Conservation (phyloP, 2,797 vertebrate genomes). For the Falco cherrug region DNA sequence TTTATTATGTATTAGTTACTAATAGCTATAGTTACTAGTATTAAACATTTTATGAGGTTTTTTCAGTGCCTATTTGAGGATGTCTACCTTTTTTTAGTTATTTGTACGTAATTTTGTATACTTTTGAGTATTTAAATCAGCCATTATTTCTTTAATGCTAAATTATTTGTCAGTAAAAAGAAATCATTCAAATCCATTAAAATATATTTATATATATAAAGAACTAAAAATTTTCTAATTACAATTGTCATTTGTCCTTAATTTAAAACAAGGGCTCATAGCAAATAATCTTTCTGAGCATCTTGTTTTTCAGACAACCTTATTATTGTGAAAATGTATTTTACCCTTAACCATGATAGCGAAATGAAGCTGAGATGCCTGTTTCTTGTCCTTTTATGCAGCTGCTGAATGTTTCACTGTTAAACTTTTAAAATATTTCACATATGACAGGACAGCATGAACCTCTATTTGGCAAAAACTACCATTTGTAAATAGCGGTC, state of each 20-base stretch:
- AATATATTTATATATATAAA: background rate
- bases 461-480: background rate
- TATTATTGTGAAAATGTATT: background rate
- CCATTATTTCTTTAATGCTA: background rate
- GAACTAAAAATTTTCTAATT: background rate
- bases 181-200: background rate
- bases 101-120: background rate
- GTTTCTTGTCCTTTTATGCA: background rate
- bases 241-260: background rate
- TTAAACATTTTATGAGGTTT: background rate
- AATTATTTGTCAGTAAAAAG: background rate
- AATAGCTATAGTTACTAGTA: background rate
- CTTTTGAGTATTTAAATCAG: background rate
- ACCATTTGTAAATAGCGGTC: background rate
- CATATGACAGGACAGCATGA: background rate
- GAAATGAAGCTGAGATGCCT: background rate
- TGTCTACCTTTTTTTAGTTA: background rate
- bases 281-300: background rate
- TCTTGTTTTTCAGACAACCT: background rate
- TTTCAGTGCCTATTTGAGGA: background rate
- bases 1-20: background rate
- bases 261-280: background rate
- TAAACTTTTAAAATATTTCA: background rate
- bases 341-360: background rate
- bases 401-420: background rate